Evolutionary conservation across 2,113 vertebrate genomes (phyloP).

Genomic region (Symphodus melops): DNA sequence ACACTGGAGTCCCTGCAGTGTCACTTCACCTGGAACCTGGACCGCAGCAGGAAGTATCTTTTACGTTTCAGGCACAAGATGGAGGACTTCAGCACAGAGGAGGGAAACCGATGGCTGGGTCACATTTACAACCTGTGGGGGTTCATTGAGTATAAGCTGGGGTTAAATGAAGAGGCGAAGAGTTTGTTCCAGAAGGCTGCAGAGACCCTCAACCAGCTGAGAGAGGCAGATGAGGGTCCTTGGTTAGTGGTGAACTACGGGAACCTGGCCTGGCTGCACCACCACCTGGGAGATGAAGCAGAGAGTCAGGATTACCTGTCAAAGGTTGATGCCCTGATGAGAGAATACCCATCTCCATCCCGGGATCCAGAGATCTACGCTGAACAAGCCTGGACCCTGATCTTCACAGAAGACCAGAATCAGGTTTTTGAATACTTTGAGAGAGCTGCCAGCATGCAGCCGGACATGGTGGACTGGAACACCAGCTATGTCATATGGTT

Average conservation of each 20-base stretch:
- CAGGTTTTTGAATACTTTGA: constrained; percentile 56
- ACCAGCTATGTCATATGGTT: constrained; percentile 44
- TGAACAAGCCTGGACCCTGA: constrained; percentile 77
- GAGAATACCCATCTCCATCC: constrained; percentile 46
- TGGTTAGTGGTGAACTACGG: constrained; percentile 73
- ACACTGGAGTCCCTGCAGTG: constrained; percentile 61
- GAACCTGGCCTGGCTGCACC: constrained; percentile 73
- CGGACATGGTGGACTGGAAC: constrained; percentile 66
- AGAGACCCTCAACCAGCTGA: constrained; percentile 64
- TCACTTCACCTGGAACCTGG: constrained; percentile 71
- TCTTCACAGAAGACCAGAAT: constrained; percentile 4
- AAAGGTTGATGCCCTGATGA: constrained; percentile 35
- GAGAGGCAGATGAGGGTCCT: constrained; percentile 68
- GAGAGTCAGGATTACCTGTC: constrained; percentile 45
- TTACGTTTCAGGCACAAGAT: constrained; percentile 38
- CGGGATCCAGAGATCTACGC: constrained; percentile 65
- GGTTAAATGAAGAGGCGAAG: neutral
- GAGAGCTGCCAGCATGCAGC: constrained; percentile 72
- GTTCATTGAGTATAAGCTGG: constrained; percentile 51
- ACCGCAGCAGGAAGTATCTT: constrained; percentile 4
- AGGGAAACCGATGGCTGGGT: constrained; percentile 64
- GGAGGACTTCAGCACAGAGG: constrained; percentile 52
- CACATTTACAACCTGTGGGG: constrained; percentile 76
- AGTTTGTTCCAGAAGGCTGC: constrained; percentile 52
- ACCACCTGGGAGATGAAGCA: constrained; percentile 25